Evolutionary conservation across 2,888 invertebrate species (phyloP).

Genomic region (Pristionchus fissidentatus): DNA sequence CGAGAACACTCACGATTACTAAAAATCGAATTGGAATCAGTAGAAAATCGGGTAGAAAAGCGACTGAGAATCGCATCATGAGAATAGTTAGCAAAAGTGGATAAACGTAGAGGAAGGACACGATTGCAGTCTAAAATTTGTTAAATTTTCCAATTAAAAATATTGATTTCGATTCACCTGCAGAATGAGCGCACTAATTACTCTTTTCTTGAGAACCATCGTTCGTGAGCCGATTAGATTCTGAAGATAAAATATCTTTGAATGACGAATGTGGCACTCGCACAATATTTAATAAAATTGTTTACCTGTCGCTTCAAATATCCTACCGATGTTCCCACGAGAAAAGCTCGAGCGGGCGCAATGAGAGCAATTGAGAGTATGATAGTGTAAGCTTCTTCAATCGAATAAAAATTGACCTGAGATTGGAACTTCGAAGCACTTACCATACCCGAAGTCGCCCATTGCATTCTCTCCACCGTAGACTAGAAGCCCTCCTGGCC

Average conservation of each 20-base stretch:
- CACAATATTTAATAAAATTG: neutral
- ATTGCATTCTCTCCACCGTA: neutral
- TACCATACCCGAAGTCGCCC: constrained; percentile 8
- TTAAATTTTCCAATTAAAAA: neutral
- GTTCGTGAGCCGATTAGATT: neutral
- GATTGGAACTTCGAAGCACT: neutral
- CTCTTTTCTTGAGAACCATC: constrained; percentile 1
- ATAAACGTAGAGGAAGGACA: constrained; percentile 7
- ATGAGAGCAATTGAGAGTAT: neutral
- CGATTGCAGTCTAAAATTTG: neutral
- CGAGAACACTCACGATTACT: neutral
- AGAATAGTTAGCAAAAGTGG: neutral
- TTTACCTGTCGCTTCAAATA: neutral
- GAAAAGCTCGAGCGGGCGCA: neutral
- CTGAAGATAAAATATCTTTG: neutral
- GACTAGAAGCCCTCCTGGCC: neutral
- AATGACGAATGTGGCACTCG: too few species aligned
- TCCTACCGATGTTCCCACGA: neutral
- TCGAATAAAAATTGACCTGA: neutral
- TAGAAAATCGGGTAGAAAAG: neutral
- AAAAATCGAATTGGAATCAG: neutral
- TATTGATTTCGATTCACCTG: neutral
- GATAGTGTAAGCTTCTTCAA: neutral
- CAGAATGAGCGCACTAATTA: neutral
- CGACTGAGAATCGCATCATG: neutral